phyloP scores from a whole-genome alignment of 2,113 vertebrate species.

The Leiothrix lutea region DNA sequence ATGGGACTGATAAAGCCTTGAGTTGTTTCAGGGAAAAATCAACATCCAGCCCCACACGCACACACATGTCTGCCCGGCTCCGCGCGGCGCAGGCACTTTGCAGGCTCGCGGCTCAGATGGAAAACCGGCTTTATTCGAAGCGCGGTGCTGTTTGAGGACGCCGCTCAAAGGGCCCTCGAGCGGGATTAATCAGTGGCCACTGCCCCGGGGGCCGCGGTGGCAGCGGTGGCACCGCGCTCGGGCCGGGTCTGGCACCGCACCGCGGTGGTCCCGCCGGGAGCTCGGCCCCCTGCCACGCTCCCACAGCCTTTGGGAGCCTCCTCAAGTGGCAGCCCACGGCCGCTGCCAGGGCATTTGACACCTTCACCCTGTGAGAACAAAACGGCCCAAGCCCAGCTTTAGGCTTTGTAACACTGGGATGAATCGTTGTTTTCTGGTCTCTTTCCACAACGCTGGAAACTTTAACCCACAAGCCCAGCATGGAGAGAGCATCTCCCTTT shows the following conservation, averaged over 20 bases:
- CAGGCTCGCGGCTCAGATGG: neutral
- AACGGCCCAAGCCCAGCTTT: neutral
- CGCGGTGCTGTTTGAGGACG: neutral
- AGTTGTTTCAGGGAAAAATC: constrained; percentile 70
- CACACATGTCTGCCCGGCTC: constrained; percentile 49
- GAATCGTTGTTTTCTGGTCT: neutral
- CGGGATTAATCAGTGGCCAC: neutral
- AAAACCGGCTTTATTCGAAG: neutral
- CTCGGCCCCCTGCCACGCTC: neutral
- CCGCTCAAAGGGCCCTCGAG: neutral
- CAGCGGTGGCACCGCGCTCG: neutral
- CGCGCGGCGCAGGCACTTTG: neutral
- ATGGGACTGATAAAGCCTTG: constrained; percentile 68
- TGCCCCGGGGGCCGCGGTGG: neutral
- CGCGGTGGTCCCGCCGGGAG: neutral
- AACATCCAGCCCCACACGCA: constrained; percentile 62
- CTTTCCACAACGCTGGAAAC: neutral
- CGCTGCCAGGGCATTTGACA: neutral
- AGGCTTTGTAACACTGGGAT: neutral
- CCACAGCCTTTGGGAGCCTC: neutral
- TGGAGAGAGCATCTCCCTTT: neutral
- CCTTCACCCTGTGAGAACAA: neutral
- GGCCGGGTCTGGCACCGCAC: neutral
- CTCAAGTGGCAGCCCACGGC: neutral
- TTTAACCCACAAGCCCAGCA: neutral